Conservation (phyloP, 1,140 invertebrate genomes). For the Drosophila pachea region DNA sequence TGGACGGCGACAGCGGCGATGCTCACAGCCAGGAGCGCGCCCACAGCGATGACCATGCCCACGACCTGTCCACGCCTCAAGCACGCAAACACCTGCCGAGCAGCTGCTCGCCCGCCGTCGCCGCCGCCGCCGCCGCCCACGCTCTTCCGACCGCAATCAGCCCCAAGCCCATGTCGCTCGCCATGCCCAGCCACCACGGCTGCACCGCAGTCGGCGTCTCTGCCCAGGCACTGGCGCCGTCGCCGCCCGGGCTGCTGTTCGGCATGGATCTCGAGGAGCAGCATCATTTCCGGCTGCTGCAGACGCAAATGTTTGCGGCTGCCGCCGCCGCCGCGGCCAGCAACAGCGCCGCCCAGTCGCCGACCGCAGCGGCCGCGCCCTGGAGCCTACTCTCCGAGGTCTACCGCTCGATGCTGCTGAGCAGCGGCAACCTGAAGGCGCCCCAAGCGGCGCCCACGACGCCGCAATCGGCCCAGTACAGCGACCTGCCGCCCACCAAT, state of each 20-base stretch:
- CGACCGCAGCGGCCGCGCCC: constrained; percentile 36
- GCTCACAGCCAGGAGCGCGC: constrained; percentile 3
- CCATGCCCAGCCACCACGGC: background rate
- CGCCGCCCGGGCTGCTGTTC: constrained; percentile 36
- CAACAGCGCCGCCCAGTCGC: constrained; percentile 18
- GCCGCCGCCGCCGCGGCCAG: constrained; percentile 62
- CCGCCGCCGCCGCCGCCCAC: background rate
- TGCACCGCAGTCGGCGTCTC: background rate
- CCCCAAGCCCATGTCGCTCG: background rate
- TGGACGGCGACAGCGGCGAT: constrained; percentile 42
- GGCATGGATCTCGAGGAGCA: constrained; percentile 57
- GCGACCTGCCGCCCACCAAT: constrained; percentile 59
- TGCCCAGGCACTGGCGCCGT: background rate
- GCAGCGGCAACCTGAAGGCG: constrained; percentile 36
- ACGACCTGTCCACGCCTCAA: constrained; percentile 41
- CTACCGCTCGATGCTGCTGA: constrained; percentile 73
- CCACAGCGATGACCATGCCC: constrained; percentile 4
- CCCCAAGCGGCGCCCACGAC: constrained; percentile 29
- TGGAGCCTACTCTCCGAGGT: constrained; percentile 76
- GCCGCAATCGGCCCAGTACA: constrained; percentile 49
- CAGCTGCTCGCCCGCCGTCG: background rate
- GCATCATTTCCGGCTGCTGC: constrained; percentile 62
- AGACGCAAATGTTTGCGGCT: constrained; percentile 76
- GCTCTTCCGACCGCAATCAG: background rate
- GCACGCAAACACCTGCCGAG: constrained; percentile 14